A percentile compares a stretch with the other conserved stretches of the same genome.
phyloP scores from a whole-genome alignment of 2,113 vertebrate species.

The Xenopus tropicalis region UCB_Xtro_10.0 CM004446.2:59429001-59429500 shows the following conservation, averaged over 20 bases:
- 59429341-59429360: too few relatives aligned
- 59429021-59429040: constrained; percentile 91
- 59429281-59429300: background rate
- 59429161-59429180: constrained; percentile 92
- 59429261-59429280: too few relatives aligned
- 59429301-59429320: background rate
- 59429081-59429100: constrained; percentile 89
- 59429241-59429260: too few relatives aligned
- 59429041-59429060: constrained; percentile 91
- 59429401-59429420: background rate
- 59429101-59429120: constrained; percentile 86
- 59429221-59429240: too few relatives aligned
- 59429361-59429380: too few relatives aligned
- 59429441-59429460: constrained; percentile 67
- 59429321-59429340: background rate
- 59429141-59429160: constrained; percentile 91
- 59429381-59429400: too few relatives aligned
- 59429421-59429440: constrained; percentile 89
- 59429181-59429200: constrained; percentile 40
- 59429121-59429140: constrained; percentile 95
- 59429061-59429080: constrained; percentile 97
- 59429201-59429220: background rate
- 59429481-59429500: constrained; percentile 83
- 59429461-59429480: constrained; percentile 69
- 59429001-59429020: constrained; percentile 80